Evolutionary conservation across 2,113 vertebrate genomes (phyloP).

Genomic region (Shinisaurus crocodilurus): DNA sequence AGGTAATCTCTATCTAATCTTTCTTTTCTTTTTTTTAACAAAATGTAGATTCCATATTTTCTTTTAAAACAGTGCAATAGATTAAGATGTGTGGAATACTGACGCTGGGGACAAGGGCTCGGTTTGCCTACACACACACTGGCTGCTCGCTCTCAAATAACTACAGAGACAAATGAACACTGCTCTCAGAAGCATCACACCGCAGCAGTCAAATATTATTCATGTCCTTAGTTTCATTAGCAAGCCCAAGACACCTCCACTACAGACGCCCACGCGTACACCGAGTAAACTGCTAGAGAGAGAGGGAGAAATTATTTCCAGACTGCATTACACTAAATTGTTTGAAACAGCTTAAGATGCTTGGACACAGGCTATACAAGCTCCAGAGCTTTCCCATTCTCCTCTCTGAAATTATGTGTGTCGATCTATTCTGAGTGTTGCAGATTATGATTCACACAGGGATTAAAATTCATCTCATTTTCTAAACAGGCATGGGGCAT

Average conservation of each 20-base stretch:
- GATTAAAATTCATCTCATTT: conserved; percentile 19
- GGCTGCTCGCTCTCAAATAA: conserved; percentile 25
- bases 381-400: conserved; percentile 10
- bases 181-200: conserved; percentile 44
- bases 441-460: background rate
- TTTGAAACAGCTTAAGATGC: conserved; percentile 11
- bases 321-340: conserved; percentile 41
- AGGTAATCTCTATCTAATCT: conserved; percentile 5
- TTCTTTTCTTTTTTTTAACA: conserved; percentile 17
- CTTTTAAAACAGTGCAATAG: conserved; percentile 37
- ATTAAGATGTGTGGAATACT: conserved; percentile 37
- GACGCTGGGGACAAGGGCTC: background rate
- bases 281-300: conserved; percentile 36
- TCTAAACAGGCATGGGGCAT: conserved; percentile 29
- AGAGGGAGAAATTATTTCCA: conserved; percentile 11
- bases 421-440: conserved; percentile 9
- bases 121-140: conserved; percentile 44
- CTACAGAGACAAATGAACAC: conserved; percentile 33
- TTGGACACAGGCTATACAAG: background rate
- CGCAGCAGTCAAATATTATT: conserved; percentile 58
- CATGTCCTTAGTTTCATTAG: conserved; percentile 54
- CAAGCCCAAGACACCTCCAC: conserved; percentile 61
- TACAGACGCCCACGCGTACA: conserved; percentile 47
- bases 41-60: conserved; percentile 5
- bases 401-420: background rate